Evolutionary conservation across 2,113 vertebrate genomes (phyloP).

Genomic region (Hippocampus abdominalis): DNA sequence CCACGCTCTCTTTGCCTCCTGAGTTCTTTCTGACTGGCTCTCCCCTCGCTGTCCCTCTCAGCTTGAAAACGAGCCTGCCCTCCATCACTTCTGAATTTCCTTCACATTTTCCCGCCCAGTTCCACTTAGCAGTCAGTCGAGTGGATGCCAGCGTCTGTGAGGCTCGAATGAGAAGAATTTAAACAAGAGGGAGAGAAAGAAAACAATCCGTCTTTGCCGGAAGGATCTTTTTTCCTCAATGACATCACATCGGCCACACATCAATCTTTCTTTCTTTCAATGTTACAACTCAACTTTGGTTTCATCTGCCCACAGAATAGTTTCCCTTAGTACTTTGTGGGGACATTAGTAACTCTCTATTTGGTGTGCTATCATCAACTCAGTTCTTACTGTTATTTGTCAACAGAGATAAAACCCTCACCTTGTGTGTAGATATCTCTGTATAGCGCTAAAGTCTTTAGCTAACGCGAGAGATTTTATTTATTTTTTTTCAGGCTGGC

Average conservation of each 20-base stretch:
- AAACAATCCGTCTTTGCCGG: slow-evolving; percentile 46
- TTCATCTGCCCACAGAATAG: no score
- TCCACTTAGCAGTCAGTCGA: slow-evolving; percentile 11
- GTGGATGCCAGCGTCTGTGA: slow-evolving; percentile 34
- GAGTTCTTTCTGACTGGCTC: not conserved
- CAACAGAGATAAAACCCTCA: no score
- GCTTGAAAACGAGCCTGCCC: slow-evolving; percentile 1
- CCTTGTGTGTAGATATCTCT: no score
- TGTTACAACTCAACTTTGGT: no score
- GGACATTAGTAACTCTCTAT: no score
- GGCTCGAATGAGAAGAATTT: slow-evolving; percentile 58
- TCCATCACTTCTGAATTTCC: slow-evolving; percentile 8
- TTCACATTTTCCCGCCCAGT: slow-evolving; percentile 13
- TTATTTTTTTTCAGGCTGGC: no score
- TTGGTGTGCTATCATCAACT: no score
- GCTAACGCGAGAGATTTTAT: no score
- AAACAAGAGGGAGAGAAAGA: slow-evolving; percentile 28
- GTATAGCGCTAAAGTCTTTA: no score
- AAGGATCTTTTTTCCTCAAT: slow-evolving; percentile 33
- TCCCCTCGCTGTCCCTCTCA: not conserved
- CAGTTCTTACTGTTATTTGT: no score
- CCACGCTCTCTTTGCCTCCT: slow-evolving; percentile 9
- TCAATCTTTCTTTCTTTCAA: not conserved
- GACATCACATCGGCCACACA: slow-evolving; percentile 28
- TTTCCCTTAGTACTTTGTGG: no score